Percentiles rank a stretch among this genome's conserved stretches.
These are phyloP conservation scores for Tamandua tetradactyla DNA, from an alignment of 2,797 vertebrate genomes.

Conservation along the genomic window DNA sequence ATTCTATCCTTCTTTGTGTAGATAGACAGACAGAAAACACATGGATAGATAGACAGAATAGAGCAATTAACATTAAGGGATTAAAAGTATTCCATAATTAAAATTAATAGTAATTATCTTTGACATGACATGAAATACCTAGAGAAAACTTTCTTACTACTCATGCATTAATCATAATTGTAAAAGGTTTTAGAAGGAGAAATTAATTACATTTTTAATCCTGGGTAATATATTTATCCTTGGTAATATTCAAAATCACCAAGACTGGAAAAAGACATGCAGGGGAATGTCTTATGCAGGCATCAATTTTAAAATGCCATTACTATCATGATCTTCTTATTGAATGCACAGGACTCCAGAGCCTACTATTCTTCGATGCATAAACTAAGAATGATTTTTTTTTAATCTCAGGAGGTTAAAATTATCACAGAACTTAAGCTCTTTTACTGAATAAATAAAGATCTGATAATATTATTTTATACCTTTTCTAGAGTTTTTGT, in stretches of 20 bases:
- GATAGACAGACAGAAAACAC: not conserved
- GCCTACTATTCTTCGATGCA: conserved; percentile 34
- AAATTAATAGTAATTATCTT: conserved; percentile 79
- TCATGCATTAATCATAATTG: conserved; percentile 79
- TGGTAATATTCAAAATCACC: conserved; percentile 66
- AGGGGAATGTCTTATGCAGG: conserved; percentile 62
- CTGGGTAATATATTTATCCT: conserved; percentile 49
- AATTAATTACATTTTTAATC: conserved; percentile 77
- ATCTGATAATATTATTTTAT: not conserved
- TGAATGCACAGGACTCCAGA: conserved; percentile 64
- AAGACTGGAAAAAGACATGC: conserved; percentile 71
- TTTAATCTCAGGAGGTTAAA: not conserved
- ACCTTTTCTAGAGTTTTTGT: not conserved
- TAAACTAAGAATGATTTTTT: not conserved
- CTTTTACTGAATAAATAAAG: not conserved
- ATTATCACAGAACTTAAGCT: not conserved
- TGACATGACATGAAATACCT: conserved; percentile 72
- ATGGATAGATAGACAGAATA: conserved; percentile 17
- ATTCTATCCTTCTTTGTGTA: not conserved
- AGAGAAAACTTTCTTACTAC: conserved; percentile 81
- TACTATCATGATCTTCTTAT: conserved; percentile 46
- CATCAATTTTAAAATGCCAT: conserved; percentile 72
- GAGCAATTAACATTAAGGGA: conserved; percentile 71
- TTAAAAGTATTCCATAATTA: conserved; percentile 22
- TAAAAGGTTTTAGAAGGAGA: conserved; percentile 77